Conservation (phyloP, 1,140 invertebrate genomes). For the Drosophila eugracilis region DNA sequence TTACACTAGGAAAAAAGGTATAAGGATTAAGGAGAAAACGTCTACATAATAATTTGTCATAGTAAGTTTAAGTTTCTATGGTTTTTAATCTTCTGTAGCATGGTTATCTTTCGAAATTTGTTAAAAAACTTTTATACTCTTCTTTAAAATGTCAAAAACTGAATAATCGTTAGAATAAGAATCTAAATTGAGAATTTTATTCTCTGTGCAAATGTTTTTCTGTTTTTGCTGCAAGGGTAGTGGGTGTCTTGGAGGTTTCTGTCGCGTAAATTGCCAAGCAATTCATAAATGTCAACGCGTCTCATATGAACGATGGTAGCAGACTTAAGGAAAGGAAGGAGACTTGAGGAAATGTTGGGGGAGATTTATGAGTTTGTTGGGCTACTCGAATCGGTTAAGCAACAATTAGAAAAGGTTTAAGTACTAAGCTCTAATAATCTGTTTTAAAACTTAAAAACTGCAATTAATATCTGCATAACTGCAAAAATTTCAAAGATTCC, state of each 20-base stretch:
- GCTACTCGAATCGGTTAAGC: background rate
- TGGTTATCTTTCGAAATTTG: too few relatives aligned
- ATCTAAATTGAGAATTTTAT: too few relatives aligned
- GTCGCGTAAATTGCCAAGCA: slow-evolving; percentile 77
- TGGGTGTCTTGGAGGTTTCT: slow-evolving; percentile 66
- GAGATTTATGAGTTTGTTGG: slow-evolving; percentile 64
- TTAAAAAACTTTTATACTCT: too few relatives aligned
- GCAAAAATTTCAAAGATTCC: too few relatives aligned
- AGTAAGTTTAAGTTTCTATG: too few relatives aligned
- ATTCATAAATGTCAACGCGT: slow-evolving; percentile 82
- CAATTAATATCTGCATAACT: background rate
- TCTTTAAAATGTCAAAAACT: too few relatives aligned
- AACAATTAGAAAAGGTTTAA: slow-evolving; percentile 59
- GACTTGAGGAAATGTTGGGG: slow-evolving; percentile 1
- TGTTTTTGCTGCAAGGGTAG: slow-evolving; percentile 25
- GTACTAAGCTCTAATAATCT: background rate
- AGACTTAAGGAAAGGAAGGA: slow-evolving; percentile 8
- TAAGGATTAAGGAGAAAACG: too few relatives aligned
- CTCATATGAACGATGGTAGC: slow-evolving; percentile 15
- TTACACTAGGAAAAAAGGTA: background rate
- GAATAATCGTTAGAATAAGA: too few relatives aligned
- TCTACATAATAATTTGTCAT: too few relatives aligned
- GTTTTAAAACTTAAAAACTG: background rate
- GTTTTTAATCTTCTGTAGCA: too few relatives aligned
- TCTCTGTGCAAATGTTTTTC: slow-evolving; percentile 8